Evolutionary conservation across 2,797 vertebrate genomes (phyloP).

Genomic region (Carduelis carduelis): DNA sequence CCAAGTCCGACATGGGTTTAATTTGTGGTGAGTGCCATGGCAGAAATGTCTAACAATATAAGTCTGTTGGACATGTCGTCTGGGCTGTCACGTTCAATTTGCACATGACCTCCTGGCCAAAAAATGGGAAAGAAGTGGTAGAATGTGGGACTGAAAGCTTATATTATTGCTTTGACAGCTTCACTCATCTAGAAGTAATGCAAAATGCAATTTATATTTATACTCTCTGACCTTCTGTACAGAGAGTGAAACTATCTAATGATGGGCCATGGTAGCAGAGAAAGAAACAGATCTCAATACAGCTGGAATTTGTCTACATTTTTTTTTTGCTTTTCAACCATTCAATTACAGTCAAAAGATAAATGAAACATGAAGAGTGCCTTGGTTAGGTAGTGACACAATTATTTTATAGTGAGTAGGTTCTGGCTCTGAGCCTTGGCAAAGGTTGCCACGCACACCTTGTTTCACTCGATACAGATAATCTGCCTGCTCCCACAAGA

Average conservation of each 20-base stretch:
- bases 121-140: constrained; percentile 93
- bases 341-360: constrained; percentile 81
- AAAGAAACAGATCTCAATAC: constrained; percentile 77
- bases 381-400: constrained; percentile 72
- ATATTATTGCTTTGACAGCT: constrained; percentile 98
- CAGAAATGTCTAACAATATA: constrained; percentile 84
- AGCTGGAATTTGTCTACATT: constrained; percentile 79
- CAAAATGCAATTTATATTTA: constrained; percentile 98
- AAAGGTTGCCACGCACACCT: constrained; percentile 66
- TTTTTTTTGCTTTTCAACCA: constrained; percentile 71
- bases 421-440: constrained; percentile 73
- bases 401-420: constrained; percentile 75
- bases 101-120: constrained; percentile 92
- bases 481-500: constrained; percentile 62
- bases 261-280: constrained; percentile 74
- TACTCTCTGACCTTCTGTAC: constrained; percentile 88
- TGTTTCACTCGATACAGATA: constrained; percentile 72
- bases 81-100: constrained; percentile 98
- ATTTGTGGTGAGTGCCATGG: constrained; percentile 82
- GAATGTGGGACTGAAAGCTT: constrained; percentile 94
- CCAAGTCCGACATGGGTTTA: constrained; percentile 75
- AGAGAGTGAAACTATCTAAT: constrained; percentile 85
- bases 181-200: constrained; percentile 99
- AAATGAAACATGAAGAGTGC: constrained; percentile 72
- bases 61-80: constrained; percentile 92